Evolutionary conservation across 2,888 invertebrate genomes (phyloP).

Genomic region (Brachycybe producta): DNA sequence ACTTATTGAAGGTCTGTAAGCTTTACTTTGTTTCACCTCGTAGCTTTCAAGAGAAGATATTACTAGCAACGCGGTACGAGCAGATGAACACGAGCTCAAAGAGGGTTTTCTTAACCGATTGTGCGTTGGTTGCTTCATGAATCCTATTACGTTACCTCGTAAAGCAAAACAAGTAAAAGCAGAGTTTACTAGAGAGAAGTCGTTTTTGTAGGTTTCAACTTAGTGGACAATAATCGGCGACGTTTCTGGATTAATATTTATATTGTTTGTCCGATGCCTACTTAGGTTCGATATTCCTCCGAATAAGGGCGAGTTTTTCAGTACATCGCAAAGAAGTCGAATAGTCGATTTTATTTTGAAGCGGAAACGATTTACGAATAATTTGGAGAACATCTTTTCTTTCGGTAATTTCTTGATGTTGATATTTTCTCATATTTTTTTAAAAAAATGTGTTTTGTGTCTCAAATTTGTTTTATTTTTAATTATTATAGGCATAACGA

Average conservation of each 20-base stretch:
- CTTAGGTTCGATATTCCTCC: slow-evolving; percentile 59
- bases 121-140: too few relatives aligned
- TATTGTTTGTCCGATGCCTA: too few relatives aligned
- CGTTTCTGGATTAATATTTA: too few relatives aligned
- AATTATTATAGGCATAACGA: slow-evolving; percentile 53
- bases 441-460: slow-evolving; percentile 18
- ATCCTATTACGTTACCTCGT: too few relatives aligned
- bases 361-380: slow-evolving; percentile 56
- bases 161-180: slow-evolving; percentile 69
- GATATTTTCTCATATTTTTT: slow-evolving; percentile 9
- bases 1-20: too few relatives aligned
- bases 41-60: too few relatives aligned
- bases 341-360: slow-evolving; percentile 87
- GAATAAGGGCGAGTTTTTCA: slow-evolving; percentile 67
- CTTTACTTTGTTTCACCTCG: too few relatives aligned
- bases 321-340: slow-evolving; percentile 66
- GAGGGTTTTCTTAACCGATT: too few relatives aligned
- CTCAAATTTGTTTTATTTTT: not conserved
- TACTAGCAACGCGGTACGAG: too few relatives aligned
- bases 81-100: too few relatives aligned
- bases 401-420: slow-evolving; percentile 19
- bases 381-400: slow-evolving; percentile 21
- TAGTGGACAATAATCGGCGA: too few relatives aligned
- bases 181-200: slow-evolving; percentile 77
- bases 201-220: slow-evolving; percentile 77